Evolutionary conservation across 1,140 invertebrate genomes (phyloP), one percentile per base, ranked within the genome.

Genomic region (Delia radicum): DNA sequence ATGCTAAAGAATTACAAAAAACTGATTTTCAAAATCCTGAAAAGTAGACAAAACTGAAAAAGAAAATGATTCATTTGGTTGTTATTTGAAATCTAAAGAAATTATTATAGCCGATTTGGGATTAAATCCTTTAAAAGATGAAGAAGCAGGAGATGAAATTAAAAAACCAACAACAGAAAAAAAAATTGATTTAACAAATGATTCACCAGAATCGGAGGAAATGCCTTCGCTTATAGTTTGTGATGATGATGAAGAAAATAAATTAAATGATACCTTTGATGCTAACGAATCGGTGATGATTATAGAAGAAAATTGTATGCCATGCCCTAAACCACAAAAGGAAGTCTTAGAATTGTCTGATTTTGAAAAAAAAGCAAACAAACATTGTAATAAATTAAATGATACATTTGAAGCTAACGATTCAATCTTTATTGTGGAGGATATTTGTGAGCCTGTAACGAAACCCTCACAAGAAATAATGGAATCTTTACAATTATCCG

Each of bases 181-280:
- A n/a, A 76, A 78, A n/a, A 29, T 76, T 7, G 42, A 71, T 21
- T n/a, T 28, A 71, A 3, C 75, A 82, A 71, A 82, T 79, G 78
- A 76, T 78, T 33, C 79, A 0, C 2, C 2, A 3, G 65, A 15
- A 31, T 48, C 18, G 0, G 72, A 75, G 4, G 73, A 78, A 42
- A 24, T 28, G n/a, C 63, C 67, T 28, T 37, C 46, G 12, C 15
- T 74, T 7, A 75, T 65, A 26, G 4, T 76, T 1, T 12, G 48
- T n/a, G 69, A 62, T 26, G 65, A 75, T 7, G 13, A 65, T 0
- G 74, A 74, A 6, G 48, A 61, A 3, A 3, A 6, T n/a, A n/a
- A n/a, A n/a, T n/a, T n/a, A n/a, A n/a, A n/a, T n/a, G n/a, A n/a
- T n/a, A n/a, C n/a, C n/a, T n/a, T n/a, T n/a, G n/a, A n/a, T n/a